phyloP scores from a whole-genome alignment of 2,797 vertebrate genomes.

The Lophius americanus region DNA sequence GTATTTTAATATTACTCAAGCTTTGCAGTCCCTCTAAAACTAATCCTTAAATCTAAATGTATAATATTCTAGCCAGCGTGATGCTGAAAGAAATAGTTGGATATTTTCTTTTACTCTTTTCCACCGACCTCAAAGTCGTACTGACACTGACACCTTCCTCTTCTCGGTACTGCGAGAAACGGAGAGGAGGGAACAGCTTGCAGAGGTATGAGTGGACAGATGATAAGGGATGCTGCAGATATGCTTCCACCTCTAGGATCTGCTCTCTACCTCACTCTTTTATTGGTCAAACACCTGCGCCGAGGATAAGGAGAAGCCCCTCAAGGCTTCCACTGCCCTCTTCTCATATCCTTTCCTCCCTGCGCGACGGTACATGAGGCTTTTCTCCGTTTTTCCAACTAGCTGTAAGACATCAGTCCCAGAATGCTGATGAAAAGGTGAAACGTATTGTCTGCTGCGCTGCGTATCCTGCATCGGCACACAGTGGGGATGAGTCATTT shows the following conservation, averaged over 20 bases:
- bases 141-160: not conserved
- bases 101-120: conserved; percentile 5
- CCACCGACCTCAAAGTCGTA: conserved; percentile 6
- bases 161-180: not conserved
- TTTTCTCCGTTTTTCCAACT: conserved; percentile 28
- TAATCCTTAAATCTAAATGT: too few species aligned
- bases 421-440: conserved; percentile 41
- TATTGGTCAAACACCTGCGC: conserved; percentile 7
- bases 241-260: conserved; percentile 15
- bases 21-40: too few species aligned
- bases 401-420: conserved; percentile 25
- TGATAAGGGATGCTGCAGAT: conserved; percentile 19
- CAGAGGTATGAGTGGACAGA: conserved; percentile 7
- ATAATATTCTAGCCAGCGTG: not conserved
- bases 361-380: conserved; percentile 16
- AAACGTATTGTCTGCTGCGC: conserved; percentile 11
- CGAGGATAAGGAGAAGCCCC: conserved; percentile 29
- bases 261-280: too few species aligned
- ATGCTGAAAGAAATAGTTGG: not conserved
- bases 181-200: conserved; percentile 1
- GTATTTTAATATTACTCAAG: too few species aligned
- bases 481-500: conserved; percentile 21
- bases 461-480: conserved; percentile 22
- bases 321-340: conserved; percentile 9
- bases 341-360: conserved; percentile 27